These are phyloP conservation scores for Struthio camelus DNA, from an alignment of 2,113 vertebrate genomes.

Conservation along the genomic window DNA sequence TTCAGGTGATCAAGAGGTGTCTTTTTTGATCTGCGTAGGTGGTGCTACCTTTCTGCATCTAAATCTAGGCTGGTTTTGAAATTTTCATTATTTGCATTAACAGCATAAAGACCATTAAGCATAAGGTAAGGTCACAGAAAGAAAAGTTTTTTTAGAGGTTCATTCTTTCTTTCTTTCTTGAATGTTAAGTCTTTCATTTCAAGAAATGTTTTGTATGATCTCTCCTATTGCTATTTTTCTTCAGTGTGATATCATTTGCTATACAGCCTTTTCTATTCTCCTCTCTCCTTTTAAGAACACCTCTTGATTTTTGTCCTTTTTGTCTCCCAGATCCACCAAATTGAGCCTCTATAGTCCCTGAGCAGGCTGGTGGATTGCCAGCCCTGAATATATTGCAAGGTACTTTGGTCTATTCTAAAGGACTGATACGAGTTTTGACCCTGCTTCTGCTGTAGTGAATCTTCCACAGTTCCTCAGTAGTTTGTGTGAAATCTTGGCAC, in stretches of 20 bases:
- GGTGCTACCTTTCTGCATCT: neutral
- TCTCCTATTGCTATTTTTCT: neutral
- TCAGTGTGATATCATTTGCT: neutral
- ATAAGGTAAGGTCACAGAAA: neutral
- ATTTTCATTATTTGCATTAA: neutral
- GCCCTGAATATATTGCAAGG: neutral
- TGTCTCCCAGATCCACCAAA: neutral
- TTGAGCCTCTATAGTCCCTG: neutral
- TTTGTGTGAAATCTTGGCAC: neutral
- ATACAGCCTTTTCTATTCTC: neutral
- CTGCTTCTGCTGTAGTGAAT: neutral
- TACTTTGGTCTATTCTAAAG: neutral
- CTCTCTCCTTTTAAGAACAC: neutral
- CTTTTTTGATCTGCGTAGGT: neutral
- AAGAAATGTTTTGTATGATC: neutral
- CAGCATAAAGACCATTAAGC: neutral
- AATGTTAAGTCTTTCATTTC: neutral
- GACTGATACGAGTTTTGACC: neutral
- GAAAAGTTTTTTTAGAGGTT: neutral
- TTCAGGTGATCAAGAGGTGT: neutral
- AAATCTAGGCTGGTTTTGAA: neutral
- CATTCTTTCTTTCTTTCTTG: neutral
- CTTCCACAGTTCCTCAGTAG: neutral
- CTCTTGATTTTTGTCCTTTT: neutral
- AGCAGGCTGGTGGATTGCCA: neutral